Conservation (phyloP, 2,888 invertebrate species). For the Oxyteleia sp. region DNA sequence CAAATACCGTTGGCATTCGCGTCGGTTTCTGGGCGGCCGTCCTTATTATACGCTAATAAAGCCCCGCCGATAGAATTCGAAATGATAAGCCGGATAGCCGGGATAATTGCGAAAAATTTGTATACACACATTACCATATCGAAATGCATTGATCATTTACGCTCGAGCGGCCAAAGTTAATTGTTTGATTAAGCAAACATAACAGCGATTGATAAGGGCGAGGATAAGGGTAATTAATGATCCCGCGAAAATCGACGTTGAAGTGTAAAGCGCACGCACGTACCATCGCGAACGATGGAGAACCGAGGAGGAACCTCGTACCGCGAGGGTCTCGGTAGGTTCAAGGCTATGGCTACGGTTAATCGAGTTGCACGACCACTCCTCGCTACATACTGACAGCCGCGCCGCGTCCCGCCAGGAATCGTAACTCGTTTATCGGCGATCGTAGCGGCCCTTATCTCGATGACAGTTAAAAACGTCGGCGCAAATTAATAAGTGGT, state of each 20-base stretch:
- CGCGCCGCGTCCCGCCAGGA: constrained; percentile 49
- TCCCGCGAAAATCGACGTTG: too few species aligned
- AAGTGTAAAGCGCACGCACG: too few species aligned
- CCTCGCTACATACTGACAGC: constrained; percentile 74
- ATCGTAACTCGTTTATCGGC: constrained; percentile 77
- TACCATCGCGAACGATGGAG: too few species aligned
- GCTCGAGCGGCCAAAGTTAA: too few species aligned
- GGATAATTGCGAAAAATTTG: constrained; percentile 19
- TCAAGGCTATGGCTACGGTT: constrained; percentile 75
- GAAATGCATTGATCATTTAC: too few species aligned
- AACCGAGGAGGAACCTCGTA: too few species aligned
- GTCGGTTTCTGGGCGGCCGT: background rate
- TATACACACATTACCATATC: constrained; percentile 11
- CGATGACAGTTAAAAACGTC: constrained; percentile 75
- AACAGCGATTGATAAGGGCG: too few species aligned
- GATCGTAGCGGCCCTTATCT: constrained; percentile 73
- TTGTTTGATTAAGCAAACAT: too few species aligned
- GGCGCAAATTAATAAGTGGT: constrained; percentile 76
- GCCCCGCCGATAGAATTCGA: background rate
- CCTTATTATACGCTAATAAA: background rate
- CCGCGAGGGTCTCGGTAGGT: constrained; percentile 53
- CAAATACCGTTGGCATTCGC: background rate
- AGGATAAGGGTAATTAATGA: too few species aligned
- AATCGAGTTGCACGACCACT: constrained; percentile 75
- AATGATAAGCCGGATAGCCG: constrained; percentile 2